These are phyloP conservation scores for Elmis aenea DNA, from an alignment of 2,888 invertebrate species.

Conservation along the genomic window DNA sequence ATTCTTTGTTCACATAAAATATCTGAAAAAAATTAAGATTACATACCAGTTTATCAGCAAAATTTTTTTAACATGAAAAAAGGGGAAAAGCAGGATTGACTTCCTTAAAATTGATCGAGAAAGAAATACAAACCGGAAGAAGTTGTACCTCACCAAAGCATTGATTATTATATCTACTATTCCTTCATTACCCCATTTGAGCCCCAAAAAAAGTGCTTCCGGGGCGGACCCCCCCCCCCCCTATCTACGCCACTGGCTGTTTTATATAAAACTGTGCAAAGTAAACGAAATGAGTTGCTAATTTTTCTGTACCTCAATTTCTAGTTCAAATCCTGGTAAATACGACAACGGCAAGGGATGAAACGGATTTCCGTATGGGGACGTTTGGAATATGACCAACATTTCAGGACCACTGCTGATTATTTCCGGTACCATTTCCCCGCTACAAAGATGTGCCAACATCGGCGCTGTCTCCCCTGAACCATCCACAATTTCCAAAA, in stretches of 20 bases:
- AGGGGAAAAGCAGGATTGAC: neutral
- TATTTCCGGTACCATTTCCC: slow-evolving; percentile 76
- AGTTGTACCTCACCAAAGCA: too few relatives aligned
- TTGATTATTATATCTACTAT: too few relatives aligned
- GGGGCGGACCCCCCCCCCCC: too few relatives aligned
- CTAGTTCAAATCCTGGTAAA: slow-evolving; percentile 75
- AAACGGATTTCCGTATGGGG: slow-evolving; percentile 76
- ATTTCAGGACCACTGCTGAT: slow-evolving; percentile 72
- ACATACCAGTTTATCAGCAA: neutral
- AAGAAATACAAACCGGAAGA: too few relatives aligned
- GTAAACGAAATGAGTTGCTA: too few relatives aligned
- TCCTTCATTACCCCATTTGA: too few relatives aligned
- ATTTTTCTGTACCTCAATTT: slow-evolving; percentile 64
- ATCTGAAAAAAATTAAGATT: slow-evolving; percentile 49
- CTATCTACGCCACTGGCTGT: neutral
- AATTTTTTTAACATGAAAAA: neutral
- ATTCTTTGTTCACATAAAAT: slow-evolving; percentile 69
- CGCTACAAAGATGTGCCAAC: slow-evolving; percentile 73
- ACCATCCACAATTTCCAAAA: slow-evolving; percentile 77
- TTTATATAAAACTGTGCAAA: neutral
- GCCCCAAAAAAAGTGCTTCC: too few relatives aligned
- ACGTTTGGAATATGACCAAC: slow-evolving; percentile 75
- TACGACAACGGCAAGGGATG: slow-evolving; percentile 74
- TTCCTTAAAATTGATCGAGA: too few relatives aligned
- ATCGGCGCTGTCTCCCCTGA: slow-evolving; percentile 65